Conservation (phyloP, 2,888 invertebrate genomes). For the Eupeodes latifasciatus region DNA sequence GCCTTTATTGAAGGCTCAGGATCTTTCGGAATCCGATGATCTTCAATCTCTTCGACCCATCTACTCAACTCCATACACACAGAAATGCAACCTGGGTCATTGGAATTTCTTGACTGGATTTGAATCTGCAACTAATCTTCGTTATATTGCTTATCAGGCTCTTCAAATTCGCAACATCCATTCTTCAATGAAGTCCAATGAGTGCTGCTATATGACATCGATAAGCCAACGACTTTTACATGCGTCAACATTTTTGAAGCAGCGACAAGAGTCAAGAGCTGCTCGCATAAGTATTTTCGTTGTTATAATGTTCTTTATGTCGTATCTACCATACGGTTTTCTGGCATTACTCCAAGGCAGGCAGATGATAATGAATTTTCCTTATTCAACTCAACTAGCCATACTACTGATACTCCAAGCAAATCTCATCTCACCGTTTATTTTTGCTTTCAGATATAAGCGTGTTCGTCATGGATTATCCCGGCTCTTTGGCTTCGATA, state of each 20-base stretch:
- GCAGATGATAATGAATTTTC: constrained; percentile 80
- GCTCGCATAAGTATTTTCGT: constrained; percentile 91
- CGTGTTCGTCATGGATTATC: constrained; percentile 84
- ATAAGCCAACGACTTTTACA: constrained; percentile 92
- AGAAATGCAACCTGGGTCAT: constrained; percentile 80
- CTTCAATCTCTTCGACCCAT: constrained; percentile 82
- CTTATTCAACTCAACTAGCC: constrained; percentile 82
- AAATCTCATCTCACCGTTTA: constrained; percentile 83
- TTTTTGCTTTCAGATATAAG: constrained; percentile 84
- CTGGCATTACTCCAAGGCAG: constrained; percentile 83
- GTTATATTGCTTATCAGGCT: constrained; percentile 77
- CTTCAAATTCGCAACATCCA: constrained; percentile 82
- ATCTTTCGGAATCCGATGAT: constrained; percentile 78
- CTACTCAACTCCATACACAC: constrained; percentile 83
- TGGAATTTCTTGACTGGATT: constrained; percentile 78
- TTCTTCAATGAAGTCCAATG: constrained; percentile 82
- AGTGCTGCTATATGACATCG: constrained; percentile 86
- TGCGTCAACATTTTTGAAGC: constrained; percentile 92
- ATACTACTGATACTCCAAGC: constrained; percentile 83
- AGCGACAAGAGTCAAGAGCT: constrained; percentile 94
- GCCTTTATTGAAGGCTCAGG: constrained; percentile 64
- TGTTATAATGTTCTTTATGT: constrained; percentile 84
- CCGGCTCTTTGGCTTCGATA: constrained; percentile 82
- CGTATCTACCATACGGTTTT: constrained; percentile 84
- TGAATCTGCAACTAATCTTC: constrained; percentile 78